Evolutionary conservation across 2,113 vertebrate genomes (phyloP).

Genomic region (Gavia stellata): DNA sequence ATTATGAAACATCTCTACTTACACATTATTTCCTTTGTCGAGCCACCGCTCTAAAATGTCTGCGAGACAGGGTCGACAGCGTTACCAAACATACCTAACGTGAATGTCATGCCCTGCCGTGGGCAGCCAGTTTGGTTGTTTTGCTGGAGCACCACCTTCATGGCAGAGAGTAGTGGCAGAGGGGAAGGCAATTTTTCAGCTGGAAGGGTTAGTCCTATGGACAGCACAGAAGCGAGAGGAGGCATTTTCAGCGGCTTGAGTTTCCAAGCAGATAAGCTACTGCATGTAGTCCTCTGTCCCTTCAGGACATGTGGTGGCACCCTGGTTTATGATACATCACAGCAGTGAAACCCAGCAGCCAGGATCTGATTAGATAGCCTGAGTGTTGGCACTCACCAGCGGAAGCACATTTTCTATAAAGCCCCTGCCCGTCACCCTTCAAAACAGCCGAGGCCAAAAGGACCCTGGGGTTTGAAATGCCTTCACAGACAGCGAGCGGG

Average conservation of each 20-base stretch:
- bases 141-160: background rate
- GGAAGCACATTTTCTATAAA: background rate
- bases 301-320: rapidly evolving
- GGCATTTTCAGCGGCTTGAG: background rate
- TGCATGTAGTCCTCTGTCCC: background rate
- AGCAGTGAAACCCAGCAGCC: background rate
- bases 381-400: background rate
- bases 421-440: background rate
- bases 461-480: background rate
- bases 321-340: background rate
- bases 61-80: background rate
- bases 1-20: background rate
- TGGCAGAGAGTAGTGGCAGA: background rate
- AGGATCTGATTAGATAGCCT: background rate
- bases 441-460: background rate
- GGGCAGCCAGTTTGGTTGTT: background rate
- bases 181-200: background rate
- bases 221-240: background rate
- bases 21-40: background rate
- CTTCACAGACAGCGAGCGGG: background rate
- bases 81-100: background rate
- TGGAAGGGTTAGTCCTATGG: background rate
- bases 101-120: background rate
- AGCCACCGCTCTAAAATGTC: background rate
- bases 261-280: background rate